Conservation (phyloP, 1,140 invertebrate species). For the Orchestia grillus region DNA sequence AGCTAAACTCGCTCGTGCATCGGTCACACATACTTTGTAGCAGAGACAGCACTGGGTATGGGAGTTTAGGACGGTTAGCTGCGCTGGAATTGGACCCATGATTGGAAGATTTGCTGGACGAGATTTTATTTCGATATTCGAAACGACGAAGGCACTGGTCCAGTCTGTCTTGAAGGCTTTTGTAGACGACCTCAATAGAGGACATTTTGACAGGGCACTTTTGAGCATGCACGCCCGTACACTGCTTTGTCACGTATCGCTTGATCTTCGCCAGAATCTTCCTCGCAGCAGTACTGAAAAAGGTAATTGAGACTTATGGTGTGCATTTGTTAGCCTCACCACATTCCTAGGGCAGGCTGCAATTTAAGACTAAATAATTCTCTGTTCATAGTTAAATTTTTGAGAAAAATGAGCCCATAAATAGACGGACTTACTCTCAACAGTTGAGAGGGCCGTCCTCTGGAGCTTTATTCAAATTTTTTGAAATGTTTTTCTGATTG, state of each 20-base stretch:
- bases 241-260: background rate
- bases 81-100: background rate
- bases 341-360: too few species aligned
- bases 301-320: background rate
- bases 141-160: background rate
- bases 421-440: too few species aligned
- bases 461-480: too few species aligned
- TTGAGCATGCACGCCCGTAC: background rate
- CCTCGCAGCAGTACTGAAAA: background rate
- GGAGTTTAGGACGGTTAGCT: background rate
- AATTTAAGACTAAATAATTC: too few species aligned
- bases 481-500: too few species aligned
- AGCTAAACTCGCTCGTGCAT: background rate
- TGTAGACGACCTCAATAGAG: background rate
- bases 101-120: background rate
- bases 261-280: background rate
- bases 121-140: background rate
- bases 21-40: constrained; percentile 35
- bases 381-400: too few species aligned
- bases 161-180: constrained; percentile 3
- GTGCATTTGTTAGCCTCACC: too few species aligned
- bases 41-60: constrained; percentile 12
- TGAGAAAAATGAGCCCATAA: too few species aligned
- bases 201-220: constrained; percentile 9
- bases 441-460: too few species aligned